Percentiles rank a stretch among this genome's conserved stretches.
These are phyloP conservation scores for Choloepus didactylus DNA, from an alignment of 2,797 vertebrate genomes.

Conservation along the genomic window DNA sequence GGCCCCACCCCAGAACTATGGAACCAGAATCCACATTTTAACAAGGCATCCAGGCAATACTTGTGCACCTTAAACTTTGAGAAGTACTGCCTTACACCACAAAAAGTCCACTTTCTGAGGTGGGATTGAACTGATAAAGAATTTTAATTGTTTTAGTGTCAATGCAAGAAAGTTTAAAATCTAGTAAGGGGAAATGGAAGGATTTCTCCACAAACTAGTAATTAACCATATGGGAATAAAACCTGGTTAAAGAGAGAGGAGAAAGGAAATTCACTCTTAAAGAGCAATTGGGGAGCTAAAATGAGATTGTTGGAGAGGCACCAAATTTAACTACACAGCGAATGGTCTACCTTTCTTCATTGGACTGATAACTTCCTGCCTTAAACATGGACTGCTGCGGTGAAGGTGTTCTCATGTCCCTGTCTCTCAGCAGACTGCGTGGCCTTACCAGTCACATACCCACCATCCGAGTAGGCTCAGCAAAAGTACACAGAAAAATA, in stretches of 20 bases:
- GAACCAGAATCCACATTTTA: background rate
- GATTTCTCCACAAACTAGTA: background rate
- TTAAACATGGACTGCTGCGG: background rate
- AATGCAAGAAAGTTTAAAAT: slow-evolving; percentile 8
- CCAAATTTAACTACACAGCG: background rate
- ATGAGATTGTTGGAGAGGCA: background rate
- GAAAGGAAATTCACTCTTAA: background rate
- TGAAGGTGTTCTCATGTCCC: background rate
- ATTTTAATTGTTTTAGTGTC: background rate
- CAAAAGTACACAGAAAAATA: background rate
- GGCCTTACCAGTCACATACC: background rate
- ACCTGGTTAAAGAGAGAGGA: background rate
- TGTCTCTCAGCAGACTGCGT: background rate
- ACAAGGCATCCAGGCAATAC: background rate
- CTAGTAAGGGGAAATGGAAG: background rate
- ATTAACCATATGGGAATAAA: background rate
- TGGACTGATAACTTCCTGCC: background rate
- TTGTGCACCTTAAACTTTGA: background rate
- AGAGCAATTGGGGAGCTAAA: background rate
- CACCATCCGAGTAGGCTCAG: background rate
- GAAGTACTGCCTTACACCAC: background rate
- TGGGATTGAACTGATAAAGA: background rate
- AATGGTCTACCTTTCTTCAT: background rate
- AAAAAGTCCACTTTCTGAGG: background rate
- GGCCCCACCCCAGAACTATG: background rate